phyloP scores from a whole-genome alignment of 2,113 vertebrate species.

The Nothoprocta perdicaria region DNA sequence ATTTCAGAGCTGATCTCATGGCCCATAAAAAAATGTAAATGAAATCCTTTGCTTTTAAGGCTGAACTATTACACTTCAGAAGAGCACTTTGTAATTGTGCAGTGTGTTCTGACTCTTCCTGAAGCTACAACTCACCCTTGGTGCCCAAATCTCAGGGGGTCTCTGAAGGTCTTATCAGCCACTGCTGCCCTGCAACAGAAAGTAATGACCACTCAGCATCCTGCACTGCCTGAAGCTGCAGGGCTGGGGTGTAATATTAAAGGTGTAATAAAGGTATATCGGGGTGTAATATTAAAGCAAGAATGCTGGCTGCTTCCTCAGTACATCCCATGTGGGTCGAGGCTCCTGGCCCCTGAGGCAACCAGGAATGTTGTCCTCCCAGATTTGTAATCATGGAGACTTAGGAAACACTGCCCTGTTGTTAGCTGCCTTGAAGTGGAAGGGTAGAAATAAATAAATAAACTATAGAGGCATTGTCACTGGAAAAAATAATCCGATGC shows the following conservation, averaged over 20 bases:
- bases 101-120: neutral
- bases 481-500: constrained; percentile 34
- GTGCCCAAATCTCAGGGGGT: neutral
- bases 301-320: constrained; percentile 24
- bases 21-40: constrained; percentile 30
- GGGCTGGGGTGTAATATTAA: no score
- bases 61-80: neutral
- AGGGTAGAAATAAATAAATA: constrained; percentile 58
- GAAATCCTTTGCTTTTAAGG: constrained; percentile 9
- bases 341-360: constrained; percentile 25
- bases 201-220: neutral
- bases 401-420: constrained; percentile 23
- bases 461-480: neutral
- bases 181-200: neutral
- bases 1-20: constrained; percentile 2
- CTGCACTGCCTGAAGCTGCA: neutral
- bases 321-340: constrained; percentile 36
- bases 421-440: constrained; percentile 31
- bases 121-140: neutral
- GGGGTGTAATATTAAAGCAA: constrained; percentile 45
- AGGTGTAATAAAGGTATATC: neutral
- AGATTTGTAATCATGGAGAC: constrained; percentile 50
- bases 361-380: constrained; percentile 50
- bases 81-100: neutral
- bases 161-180: neutral